A percentile compares a stretch with the other conserved stretches of the same genome.
These are phyloP conservation scores for Ophion ellenae DNA, from an alignment of 2,888 invertebrate genomes.

Conservation along the genomic window DNA sequence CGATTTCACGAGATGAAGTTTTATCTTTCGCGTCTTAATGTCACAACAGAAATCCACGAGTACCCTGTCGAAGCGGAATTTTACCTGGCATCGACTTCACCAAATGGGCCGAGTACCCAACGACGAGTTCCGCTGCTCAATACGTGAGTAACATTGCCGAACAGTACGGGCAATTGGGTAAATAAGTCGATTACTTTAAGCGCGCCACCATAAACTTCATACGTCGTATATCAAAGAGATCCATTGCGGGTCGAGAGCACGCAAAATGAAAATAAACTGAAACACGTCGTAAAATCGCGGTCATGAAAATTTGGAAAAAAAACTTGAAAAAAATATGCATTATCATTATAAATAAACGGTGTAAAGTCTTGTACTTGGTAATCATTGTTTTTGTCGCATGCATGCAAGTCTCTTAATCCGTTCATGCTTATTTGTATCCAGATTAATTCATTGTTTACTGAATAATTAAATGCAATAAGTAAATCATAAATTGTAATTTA, in stretches of 20 bases:
- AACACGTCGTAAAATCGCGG: conserved; percentile 8
- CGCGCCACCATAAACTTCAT: conserved; percentile 40
- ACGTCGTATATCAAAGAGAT: conserved; percentile 30
- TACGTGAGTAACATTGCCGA: conserved; percentile 88
- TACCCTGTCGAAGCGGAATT: conserved; percentile 95
- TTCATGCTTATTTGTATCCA: conserved; percentile 35
- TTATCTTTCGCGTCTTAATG: conserved; percentile 13
- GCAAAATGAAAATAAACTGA: background rate
- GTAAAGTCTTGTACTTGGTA: conserved; percentile 6
- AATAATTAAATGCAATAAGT: conserved; percentile 14
- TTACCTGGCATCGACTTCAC: conserved; percentile 94
- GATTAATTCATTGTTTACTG: conserved; percentile 51
- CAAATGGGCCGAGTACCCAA: conserved; percentile 93
- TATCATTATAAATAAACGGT: conserved; percentile 24
- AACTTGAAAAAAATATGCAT: background rate
- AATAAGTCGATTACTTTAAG: conserved; percentile 71
- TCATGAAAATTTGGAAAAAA: background rate
- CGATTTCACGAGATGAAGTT: no score
- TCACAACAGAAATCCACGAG: conserved; percentile 92
- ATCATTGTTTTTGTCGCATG: conserved; percentile 34
- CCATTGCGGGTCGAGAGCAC: conserved; percentile 15
- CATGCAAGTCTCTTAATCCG: conserved; percentile 52
- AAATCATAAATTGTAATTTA: conserved; percentile 27
- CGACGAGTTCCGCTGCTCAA: conserved; percentile 85
- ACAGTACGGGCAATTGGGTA: conserved; percentile 83